Conservation (phyloP, 2,888 invertebrate species). For the Dryobotodes eremita region DNA sequence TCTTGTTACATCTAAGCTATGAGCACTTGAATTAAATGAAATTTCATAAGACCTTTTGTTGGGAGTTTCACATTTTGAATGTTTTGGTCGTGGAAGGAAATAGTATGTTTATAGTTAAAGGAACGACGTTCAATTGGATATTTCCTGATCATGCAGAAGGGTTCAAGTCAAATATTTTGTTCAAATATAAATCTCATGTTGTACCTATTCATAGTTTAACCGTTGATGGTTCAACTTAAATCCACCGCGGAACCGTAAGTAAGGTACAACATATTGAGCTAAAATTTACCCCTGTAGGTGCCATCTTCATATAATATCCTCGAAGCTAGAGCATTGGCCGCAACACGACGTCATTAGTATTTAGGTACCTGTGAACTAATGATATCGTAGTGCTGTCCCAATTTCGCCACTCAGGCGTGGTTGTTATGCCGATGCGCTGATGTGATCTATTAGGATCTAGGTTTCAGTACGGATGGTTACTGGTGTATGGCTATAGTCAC, state of each 20-base stretch:
- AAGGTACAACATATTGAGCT: background rate
- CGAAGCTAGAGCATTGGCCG: background rate
- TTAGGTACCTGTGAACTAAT: slow-evolving; percentile 27
- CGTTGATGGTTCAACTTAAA: background rate
- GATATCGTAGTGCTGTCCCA: slow-evolving; percentile 5
- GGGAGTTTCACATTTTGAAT: background rate
- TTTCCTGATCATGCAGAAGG: background rate
- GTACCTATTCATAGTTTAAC: background rate
- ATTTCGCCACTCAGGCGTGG: slow-evolving; percentile 17
- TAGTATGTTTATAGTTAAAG: background rate
- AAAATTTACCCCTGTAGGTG: slow-evolving; percentile 11
- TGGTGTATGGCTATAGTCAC: background rate
- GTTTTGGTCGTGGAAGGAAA: background rate
- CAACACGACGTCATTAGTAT: slow-evolving; percentile 30
- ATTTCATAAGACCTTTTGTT: slow-evolving; percentile 3
- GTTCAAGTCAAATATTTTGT: background rate
- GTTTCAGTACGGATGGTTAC: background rate
- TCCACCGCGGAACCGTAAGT: background rate
- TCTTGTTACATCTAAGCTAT: background rate
- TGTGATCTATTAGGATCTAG: background rate
- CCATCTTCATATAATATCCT: slow-evolving; percentile 8
- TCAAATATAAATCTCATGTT: background rate
- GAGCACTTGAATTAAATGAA: background rate
- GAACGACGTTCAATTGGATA: background rate
- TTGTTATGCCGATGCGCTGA: background rate